Base-by-base conservation (phyloP, 1,140 invertebrate species). In the Pomphorhynchus laevis region DNA sequence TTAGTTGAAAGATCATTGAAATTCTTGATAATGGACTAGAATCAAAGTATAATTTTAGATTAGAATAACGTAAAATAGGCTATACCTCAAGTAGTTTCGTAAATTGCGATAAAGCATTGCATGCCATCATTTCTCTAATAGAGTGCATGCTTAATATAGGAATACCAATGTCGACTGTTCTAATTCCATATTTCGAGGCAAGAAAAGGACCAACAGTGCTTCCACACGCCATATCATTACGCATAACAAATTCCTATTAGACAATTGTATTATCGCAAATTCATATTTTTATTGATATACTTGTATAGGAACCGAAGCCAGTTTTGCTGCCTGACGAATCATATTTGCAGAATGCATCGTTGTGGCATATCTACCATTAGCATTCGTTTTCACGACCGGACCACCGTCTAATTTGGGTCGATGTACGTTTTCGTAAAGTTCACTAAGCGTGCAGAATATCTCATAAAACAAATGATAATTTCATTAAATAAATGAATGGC, bases 61-160 rank as follows among this genome's bases (percentile, higher is more conserved):
- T n/a, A n/a, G n/a, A n/a, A n/a, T n/a, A n/a, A n/a, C n/a, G n/a
- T n/a, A n/a, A n/a, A n/a, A n/a, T n/a, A n/a, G n/a, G n/a, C n/a
- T n/a, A n/a, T n/a, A n/a, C n/a, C n/a, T n/a, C n/a, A n/a, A n/a
- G n/a, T n/a, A n/a, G n/a, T n/a, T n/a, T n/a, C n/a, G n/a, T n/a
- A n/a, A n/a, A n/a, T n/a, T n/a, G n/a, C n/a, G n/a, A n/a, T n/a
- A n/a, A n/a, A n/a, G n/a, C n/a, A n/a, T n/a, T n/a, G n/a, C n/a
- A n/a, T n/a, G n/a, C n/a, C n/a, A n/a, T n/a, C 50, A 55, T 58
- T 47, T 62, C 61, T 31, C 61, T 45, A 40, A 60, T 60, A n/a
- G 58, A 61, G 47, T 63, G 61, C 61, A 63, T 63, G n/a, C 51
- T 51, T 11, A 62, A 47, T 45, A 61, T 58, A 4, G 61, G 51